Evolutionary conservation across 1,140 invertebrate species (phyloP), one percentile per base, ranked within the genome.

Genomic region (Listronotus oregonensis): DNA sequence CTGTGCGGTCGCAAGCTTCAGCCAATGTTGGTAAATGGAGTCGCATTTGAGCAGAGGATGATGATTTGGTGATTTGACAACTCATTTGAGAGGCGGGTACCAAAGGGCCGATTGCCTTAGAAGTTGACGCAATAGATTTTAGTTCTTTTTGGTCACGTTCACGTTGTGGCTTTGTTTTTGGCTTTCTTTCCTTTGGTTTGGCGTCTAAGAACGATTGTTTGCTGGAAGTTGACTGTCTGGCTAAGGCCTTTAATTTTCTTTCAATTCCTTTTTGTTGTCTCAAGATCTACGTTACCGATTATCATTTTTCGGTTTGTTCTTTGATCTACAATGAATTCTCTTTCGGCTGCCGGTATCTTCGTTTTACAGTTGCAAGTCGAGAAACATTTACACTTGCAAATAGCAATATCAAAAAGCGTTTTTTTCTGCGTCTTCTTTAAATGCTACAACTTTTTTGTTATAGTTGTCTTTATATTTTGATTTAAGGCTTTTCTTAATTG

Each of bases 221-320:
- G 14, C 10, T 14, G 10, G 21, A 27, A 27, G 5, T 27, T 27
- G 21, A 27, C 21, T 27, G 21, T 27, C 21, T 27, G 21, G 21
- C 10, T 42, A 42, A 42, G 1, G 39, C 3, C 2, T 12, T 12
- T 12, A 42, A 42, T 12, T 42, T 12, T 42, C 10, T 42, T 42
- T 42, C 2, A 42, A 42, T 12, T 42, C 10, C 21, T 27, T 56
- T 56, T 56, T 14, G 12, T 56, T 10, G 21, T 21, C 14, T 39
- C 39, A 10, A 14, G 11, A 39, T 39, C 52, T 12, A 56, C 18
- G 11, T 37, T 56, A 4, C 52, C 52, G n/a, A 56, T 11, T 43
- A 40, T 34, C 52, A 56, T 56, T 56, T 39, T 56, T 56, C 34
- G 52, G 10, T 6, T 40, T 6, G 52, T 56, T 56, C 52, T 11